Evolutionary conservation across 2,113 vertebrate genomes (phyloP).

Genomic region (Hippotragus niger): DNA sequence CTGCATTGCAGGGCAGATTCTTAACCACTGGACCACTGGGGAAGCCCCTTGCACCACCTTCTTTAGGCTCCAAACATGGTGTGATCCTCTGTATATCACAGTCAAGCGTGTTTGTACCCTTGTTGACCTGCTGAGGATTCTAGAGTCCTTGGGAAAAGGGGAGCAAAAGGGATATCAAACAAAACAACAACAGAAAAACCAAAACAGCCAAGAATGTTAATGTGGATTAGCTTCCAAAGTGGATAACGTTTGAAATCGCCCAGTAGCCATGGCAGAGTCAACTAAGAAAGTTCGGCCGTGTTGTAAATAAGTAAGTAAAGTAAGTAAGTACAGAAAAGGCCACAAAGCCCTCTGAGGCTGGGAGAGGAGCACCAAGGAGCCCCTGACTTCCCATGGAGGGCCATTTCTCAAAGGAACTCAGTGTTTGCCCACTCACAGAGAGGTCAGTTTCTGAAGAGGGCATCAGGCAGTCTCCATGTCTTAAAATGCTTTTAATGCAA

Average conservation of each 20-base stretch:
- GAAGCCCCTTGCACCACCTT: neutral
- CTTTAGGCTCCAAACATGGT: no score
- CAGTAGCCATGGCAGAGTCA: no score
- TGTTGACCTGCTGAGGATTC: neutral
- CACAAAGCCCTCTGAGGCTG: neutral
- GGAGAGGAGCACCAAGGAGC: neutral
- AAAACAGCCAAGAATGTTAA: neutral
- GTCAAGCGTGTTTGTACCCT: no score
- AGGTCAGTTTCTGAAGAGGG: neutral
- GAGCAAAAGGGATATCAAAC: neutral
- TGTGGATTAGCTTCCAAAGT: accelerated
- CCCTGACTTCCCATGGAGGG: neutral
- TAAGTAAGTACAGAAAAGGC: neutral
- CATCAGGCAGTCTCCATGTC: accelerated
- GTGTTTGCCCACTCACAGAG: neutral
- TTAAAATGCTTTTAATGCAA: neutral
- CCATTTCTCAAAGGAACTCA: neutral
- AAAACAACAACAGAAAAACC: neutral
- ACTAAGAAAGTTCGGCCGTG: neutral
- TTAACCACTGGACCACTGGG: neutral
- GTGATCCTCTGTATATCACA: neutral
- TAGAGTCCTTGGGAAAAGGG: neutral
- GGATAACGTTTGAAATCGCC: neutral
- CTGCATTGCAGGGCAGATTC: neutral
- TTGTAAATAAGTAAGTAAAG: neutral